A percentile compares a stretch with the other conserved stretches of the same genome.
These are phyloP conservation scores for Scophthalmus maximus DNA, from an alignment of 2,113 vertebrate genomes.

Conservation along the genomic window DNA sequence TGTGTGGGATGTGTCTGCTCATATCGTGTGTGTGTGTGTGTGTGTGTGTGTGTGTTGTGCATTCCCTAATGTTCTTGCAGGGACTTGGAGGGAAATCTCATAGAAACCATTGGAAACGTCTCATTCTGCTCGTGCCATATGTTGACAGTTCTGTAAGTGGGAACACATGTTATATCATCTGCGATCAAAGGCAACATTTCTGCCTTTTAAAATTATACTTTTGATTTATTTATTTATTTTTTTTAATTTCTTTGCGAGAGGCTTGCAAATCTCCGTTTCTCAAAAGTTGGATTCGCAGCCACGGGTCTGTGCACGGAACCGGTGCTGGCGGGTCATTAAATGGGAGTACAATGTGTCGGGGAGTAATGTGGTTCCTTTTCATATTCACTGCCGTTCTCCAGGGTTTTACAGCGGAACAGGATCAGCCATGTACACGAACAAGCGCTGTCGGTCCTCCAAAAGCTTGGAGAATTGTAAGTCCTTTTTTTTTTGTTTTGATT, in stretches of 20 bases:
- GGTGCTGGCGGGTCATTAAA: conserved; percentile 4
- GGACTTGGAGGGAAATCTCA: conserved; percentile 93
- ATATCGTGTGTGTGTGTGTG: background rate
- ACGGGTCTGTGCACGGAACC: background rate
- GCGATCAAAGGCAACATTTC: background rate
- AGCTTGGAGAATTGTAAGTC: conserved; percentile 94
- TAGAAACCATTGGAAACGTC: conserved; percentile 88
- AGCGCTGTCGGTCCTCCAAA: conserved; percentile 89
- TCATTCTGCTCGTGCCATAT: conserved; percentile 91
- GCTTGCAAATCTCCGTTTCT: conserved; percentile 31
- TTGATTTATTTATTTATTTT: background rate
- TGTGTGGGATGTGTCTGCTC: no score
- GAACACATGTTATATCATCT: conserved; percentile 1
- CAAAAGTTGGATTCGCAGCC: no score
- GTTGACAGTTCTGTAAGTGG: conserved; percentile 94
- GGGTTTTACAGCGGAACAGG: conserved; percentile 91
- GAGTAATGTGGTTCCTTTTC: background rate
- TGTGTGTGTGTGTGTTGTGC: conserved; percentile 16
- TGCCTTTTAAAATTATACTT: conserved; percentile 1
- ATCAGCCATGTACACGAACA: conserved; percentile 88
- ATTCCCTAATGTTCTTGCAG: conserved; percentile 70
- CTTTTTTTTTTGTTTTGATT: conserved; percentile 5
- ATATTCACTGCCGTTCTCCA: conserved; percentile 60
- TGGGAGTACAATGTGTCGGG: conserved; percentile 6
- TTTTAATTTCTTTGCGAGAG: background rate